phyloP scores from a whole-genome alignment of 37 sponge, comb jelly and placozoan species.

The Diacarnus erythraeanus region DNA sequence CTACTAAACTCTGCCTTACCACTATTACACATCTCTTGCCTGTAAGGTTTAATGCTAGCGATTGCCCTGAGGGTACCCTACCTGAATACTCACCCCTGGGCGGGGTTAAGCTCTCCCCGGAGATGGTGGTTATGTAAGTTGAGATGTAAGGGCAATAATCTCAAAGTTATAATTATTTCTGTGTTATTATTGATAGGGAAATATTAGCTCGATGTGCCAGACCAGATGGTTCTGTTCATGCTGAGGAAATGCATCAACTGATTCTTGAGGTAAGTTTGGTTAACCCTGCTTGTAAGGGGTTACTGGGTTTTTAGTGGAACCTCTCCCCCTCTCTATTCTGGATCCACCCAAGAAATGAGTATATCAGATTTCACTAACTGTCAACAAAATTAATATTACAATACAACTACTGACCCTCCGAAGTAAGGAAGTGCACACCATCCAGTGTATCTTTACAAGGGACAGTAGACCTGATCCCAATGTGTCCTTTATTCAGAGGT shows the following conservation, averaged over 20 bases:
- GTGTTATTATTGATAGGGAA: background rate
- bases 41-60: slow-evolving; percentile 24
- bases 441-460: no score
- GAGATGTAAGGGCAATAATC: no score
- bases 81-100: slow-evolving; percentile 30
- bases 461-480: no score
- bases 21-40: background rate
- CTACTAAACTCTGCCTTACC: no score
- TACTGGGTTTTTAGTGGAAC: background rate
- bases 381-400: no score
- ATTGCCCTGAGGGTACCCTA: slow-evolving; percentile 10
- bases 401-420: no score
- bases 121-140: slow-evolving; percentile 42
- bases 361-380: no score
- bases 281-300: background rate
- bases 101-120: slow-evolving; percentile 5
- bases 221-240: slow-evolving; percentile 29
- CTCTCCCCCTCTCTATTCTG: no score
- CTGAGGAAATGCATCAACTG: slow-evolving; percentile 21
- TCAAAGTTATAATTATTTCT: no score
- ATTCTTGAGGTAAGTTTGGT: background rate
- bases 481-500: no score
- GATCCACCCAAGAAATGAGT: no score
- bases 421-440: no score
- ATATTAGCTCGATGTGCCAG: background rate